Conservation (phyloP, 2,113 vertebrate genomes). For the Rhea pennata region DNA sequence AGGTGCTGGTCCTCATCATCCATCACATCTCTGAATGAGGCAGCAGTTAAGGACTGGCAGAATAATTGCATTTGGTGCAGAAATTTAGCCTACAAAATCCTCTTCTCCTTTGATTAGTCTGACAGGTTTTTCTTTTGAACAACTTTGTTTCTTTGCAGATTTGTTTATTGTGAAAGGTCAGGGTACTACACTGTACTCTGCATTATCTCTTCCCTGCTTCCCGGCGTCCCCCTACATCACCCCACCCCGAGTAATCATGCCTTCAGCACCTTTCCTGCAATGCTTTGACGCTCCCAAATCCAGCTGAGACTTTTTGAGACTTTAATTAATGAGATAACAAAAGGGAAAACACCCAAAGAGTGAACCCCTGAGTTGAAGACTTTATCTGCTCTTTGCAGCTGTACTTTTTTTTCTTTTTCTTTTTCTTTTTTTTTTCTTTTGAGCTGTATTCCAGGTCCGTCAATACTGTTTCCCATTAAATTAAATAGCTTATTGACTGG, state of each 20-base stretch:
- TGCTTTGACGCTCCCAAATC: neutral
- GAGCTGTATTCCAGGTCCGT: slow-evolving; percentile 81
- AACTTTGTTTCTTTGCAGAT: neutral
- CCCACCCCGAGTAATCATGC: neutral
- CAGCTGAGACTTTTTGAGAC: neutral
- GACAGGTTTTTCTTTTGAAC: neutral
- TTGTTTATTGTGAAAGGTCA: slow-evolving; percentile 9
- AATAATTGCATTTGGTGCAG: neutral
- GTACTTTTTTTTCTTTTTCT: slow-evolving; percentile 60
- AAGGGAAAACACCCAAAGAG: slow-evolving; percentile 66
- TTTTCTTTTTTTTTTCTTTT: neutral
- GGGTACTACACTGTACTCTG: neutral
- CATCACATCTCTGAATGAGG: fast-evolving
- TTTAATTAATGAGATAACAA: slow-evolving; percentile 68
- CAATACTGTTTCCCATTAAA: slow-evolving; percentile 94
- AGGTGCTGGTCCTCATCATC: neutral
- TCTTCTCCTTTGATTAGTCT: neutral
- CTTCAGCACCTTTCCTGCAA: slow-evolving; percentile 20
- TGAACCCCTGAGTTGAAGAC: slow-evolving; percentile 72
- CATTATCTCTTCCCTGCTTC: neutral
- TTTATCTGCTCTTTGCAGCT: slow-evolving; percentile 94
- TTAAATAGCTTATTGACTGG: slow-evolving; percentile 99
- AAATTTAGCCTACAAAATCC: neutral
- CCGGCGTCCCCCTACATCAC: neutral
- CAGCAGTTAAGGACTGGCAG: neutral